A percentile compares a stretch with the other conserved stretches of the same genome.
Conservation (phyloP, 2,888 invertebrate species). For the Nemurella pictetii region DNA sequence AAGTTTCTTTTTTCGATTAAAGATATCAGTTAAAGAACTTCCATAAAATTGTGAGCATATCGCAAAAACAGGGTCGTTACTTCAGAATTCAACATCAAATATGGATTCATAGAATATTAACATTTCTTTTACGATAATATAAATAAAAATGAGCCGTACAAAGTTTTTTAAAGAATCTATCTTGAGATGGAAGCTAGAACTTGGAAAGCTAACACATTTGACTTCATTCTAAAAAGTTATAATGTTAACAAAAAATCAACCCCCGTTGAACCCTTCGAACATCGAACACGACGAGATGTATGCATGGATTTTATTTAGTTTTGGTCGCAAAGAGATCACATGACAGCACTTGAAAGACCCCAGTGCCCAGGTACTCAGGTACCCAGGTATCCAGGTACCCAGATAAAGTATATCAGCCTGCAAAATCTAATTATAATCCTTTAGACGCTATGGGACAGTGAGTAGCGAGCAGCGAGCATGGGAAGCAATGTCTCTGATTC, state of each 20-base stretch:
- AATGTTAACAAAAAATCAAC: background rate
- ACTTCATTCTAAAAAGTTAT: background rate
- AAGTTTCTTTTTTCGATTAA: slow-evolving; percentile 7
- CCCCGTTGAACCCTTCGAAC: background rate
- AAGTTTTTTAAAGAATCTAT: background rate
- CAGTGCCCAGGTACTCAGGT: too few species aligned
- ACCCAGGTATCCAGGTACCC: too few species aligned
- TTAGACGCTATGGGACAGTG: too few species aligned
- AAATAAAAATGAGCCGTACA: background rate
- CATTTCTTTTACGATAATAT: background rate
- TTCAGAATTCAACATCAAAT: background rate
- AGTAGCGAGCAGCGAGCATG: too few species aligned
- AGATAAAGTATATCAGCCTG: too few species aligned
- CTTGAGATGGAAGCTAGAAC: background rate
- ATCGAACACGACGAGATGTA: too few species aligned
- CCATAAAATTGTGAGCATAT: background rate
- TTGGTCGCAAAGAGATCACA: too few species aligned
- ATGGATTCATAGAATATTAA: background rate
- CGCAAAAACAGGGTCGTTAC: background rate
- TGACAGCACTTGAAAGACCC: too few species aligned
- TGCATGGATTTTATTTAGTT: too few species aligned
- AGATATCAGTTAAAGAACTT: background rate
- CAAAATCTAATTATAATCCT: too few species aligned
- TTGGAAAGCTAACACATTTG: background rate
- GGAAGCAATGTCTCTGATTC: too few species aligned